Percentiles rank a stretch among this genome's conserved stretches.
phyloP scores from a whole-genome alignment of 2,888 invertebrate species.

The Noctuana brunneofusca region DNA sequence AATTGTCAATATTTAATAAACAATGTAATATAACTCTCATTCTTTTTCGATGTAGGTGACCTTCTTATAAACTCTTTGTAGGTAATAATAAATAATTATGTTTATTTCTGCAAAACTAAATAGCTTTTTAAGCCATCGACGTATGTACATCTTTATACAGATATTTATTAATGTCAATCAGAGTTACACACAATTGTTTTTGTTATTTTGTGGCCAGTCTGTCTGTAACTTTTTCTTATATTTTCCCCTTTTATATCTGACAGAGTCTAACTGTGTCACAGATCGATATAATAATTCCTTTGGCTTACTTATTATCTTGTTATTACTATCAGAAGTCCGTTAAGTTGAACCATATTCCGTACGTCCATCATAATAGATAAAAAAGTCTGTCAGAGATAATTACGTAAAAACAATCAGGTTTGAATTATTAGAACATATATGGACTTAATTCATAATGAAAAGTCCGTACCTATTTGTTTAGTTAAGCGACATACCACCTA shows the following conservation, averaged over 20 bases:
- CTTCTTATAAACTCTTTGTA: too few relatives aligned
- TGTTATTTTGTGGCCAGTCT: too few relatives aligned
- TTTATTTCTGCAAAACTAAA: too few relatives aligned
- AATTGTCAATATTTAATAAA: neutral
- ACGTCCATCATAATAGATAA: neutral
- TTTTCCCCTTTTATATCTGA: neutral
- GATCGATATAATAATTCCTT: slow-evolving; percentile 12
- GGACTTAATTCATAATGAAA: neutral
- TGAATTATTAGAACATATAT: neutral
- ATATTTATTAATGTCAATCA: too few relatives aligned
- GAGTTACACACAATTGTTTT: too few relatives aligned
- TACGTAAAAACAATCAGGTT: slow-evolving; percentile 22
- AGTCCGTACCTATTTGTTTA: neutral
- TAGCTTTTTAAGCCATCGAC: too few relatives aligned
- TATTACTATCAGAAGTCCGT: slow-evolving; percentile 18
- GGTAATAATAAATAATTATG: too few relatives aligned
- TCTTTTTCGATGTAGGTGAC: neutral
- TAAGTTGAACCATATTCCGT: slow-evolving; percentile 17
- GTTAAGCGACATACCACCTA: neutral
- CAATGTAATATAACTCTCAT: neutral
- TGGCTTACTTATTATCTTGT: slow-evolving; percentile 22
- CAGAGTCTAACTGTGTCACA: slow-evolving; percentile 12
- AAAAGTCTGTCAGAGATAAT: slow-evolving; percentile 14
- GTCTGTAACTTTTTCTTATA: too few relatives aligned
- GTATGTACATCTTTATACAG: too few relatives aligned